Evolutionary conservation across 1,140 invertebrate species (phyloP).

Genomic region (Colletes latitarsis): DNA sequence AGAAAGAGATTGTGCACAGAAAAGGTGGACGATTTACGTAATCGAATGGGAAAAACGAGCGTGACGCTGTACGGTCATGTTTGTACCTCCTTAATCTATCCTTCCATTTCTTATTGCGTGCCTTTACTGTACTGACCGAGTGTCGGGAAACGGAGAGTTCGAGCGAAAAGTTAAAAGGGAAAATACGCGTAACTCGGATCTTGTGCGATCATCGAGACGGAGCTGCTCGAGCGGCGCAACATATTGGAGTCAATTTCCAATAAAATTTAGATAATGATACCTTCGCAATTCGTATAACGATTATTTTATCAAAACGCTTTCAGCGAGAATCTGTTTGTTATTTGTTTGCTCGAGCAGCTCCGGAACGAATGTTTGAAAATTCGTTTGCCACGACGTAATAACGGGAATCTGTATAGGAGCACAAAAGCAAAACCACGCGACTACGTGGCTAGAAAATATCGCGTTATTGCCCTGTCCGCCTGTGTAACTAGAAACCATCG

Average conservation of each 20-base stretch:
- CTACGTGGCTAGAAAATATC: neutral
- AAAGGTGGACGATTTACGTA: slow-evolving; percentile 1
- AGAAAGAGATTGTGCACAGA: neutral
- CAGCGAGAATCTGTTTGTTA: too few species aligned
- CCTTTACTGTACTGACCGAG: slow-evolving; percentile 68
- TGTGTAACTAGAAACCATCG: neutral
- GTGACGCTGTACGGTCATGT: slow-evolving; percentile 4
- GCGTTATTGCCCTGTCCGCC: neutral
- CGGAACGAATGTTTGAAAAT: neutral
- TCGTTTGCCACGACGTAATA: neutral
- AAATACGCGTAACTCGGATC: neutral
- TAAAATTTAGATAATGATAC: too few species aligned
- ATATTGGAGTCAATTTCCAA: too few species aligned
- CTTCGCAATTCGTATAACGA: too few species aligned
- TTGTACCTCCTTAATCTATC: slow-evolving; percentile 69
- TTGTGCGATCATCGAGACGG: neutral
- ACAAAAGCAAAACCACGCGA: slow-evolving; percentile 7
- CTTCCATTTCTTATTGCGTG: slow-evolving; percentile 75
- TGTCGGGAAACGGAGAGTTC: slow-evolving; percentile 23
- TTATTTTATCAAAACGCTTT: too few species aligned
- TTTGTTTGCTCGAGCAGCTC: neutral
- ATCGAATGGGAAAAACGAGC: slow-evolving; percentile 13
- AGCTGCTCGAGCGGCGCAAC: too few species aligned
- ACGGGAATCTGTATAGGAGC: neutral
- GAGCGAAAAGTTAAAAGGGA: slow-evolving; percentile 5